These are phyloP conservation scores for Lanius collurio DNA, from an alignment of 2,113 vertebrate species.

Conservation along the genomic window DNA sequence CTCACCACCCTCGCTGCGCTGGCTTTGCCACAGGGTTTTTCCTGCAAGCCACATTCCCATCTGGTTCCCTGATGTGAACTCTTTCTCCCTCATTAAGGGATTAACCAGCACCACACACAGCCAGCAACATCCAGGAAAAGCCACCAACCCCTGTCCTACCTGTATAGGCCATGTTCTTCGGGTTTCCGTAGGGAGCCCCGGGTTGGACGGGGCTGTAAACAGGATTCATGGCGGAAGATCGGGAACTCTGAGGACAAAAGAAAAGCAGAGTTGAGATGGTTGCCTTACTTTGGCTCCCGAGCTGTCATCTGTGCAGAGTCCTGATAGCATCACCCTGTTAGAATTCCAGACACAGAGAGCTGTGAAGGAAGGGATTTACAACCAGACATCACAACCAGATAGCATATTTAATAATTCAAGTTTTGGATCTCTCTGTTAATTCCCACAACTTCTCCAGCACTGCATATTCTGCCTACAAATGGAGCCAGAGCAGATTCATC, in stretches of 20 bases:
- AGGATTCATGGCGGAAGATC: conserved; percentile 95
- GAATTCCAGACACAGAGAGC: neutral
- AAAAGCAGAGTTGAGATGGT: neutral
- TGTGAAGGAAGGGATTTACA: conserved; percentile 1
- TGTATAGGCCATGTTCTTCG: conserved; percentile 97
- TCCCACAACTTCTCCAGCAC: neutral
- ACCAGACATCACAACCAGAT: neutral
- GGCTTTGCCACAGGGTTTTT: neutral
- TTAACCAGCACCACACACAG: accelerated
- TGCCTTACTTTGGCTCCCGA: neutral
- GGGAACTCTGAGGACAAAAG: conserved; percentile 83
- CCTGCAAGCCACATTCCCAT: neutral
- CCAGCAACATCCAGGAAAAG: neutral
- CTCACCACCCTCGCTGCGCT: accelerated
- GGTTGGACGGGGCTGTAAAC: conserved; percentile 99
- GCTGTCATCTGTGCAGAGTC: neutral
- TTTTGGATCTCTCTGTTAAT: neutral
- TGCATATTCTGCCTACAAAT: neutral
- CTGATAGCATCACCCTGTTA: neutral
- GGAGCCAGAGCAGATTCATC: neutral
- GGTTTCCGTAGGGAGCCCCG: conserved; percentile 95
- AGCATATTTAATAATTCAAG: conserved; percentile 28
- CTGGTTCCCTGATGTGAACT: neutral
- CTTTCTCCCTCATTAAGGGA: neutral
- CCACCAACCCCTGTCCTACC: conserved; percentile 71